Conservation (phyloP, 2,797 vertebrate genomes). For the Chanos chanos region DNA sequence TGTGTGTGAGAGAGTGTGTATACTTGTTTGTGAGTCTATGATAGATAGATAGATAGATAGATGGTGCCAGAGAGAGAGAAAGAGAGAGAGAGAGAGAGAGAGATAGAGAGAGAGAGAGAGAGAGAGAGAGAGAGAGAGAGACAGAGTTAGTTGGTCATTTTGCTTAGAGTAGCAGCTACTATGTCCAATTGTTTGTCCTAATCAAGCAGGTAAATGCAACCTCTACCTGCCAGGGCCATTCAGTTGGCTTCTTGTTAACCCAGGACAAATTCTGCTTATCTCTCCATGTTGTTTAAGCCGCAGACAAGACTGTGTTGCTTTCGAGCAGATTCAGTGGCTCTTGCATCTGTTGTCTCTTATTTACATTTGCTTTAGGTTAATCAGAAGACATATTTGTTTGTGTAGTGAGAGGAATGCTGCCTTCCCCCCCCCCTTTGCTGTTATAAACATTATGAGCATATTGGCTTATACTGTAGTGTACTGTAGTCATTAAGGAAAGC, state of each 20-base stretch:
- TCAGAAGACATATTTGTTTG: constrained; percentile 1
- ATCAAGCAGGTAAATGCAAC: too few relatives aligned
- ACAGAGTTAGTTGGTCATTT: too few relatives aligned
- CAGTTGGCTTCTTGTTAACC: background rate
- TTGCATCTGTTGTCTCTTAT: constrained; percentile 13
- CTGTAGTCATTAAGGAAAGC: background rate
- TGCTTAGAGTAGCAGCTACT: too few relatives aligned
- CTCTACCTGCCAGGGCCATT: background rate
- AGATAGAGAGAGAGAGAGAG: too few relatives aligned
- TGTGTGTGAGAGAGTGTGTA: too few relatives aligned
- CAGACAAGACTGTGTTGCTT: background rate
- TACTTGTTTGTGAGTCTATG: too few relatives aligned
- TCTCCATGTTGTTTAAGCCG: background rate
- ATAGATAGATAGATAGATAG: too few relatives aligned
- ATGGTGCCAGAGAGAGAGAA: too few relatives aligned
- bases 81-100: too few relatives aligned
- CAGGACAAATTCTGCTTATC: background rate
- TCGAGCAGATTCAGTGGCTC: constrained; percentile 10
- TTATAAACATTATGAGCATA: background rate
- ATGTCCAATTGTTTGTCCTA: too few relatives aligned
- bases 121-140: too few relatives aligned
- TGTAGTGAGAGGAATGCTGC: constrained; percentile 2
- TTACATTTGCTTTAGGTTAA: constrained; percentile 1
- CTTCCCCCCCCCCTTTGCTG: background rate
- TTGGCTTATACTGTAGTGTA: background rate